phyloP scores from a whole-genome alignment of 1,140 invertebrate genomes.

The Reticulitermes speratus region DNA sequence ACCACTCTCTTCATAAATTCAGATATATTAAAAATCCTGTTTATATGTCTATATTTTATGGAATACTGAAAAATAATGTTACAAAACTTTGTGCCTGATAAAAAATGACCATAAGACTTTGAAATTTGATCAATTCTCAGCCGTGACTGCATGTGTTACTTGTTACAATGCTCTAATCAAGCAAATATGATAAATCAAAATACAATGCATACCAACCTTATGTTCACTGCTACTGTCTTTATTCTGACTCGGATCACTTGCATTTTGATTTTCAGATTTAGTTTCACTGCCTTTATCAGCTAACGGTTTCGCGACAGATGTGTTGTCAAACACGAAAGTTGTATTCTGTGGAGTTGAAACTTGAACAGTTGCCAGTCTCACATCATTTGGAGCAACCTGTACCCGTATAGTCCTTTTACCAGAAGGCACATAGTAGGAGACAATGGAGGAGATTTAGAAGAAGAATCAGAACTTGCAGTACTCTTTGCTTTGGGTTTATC shows the following conservation, averaged over 20 bases:
- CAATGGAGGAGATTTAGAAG: neutral
- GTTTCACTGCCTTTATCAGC: neutral
- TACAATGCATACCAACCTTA: too few species aligned
- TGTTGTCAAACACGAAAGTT: constrained; percentile 40
- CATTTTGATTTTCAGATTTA: neutral
- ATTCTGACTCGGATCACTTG: neutral
- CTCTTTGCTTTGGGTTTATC: constrained; percentile 1
- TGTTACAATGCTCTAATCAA: too few species aligned
- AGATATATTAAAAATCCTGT: too few species aligned
- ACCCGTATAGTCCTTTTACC: constrained; percentile 47
- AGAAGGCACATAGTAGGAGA: neutral
- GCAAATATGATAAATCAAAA: too few species aligned
- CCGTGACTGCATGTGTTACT: too few species aligned
- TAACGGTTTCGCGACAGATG: constrained; percentile 40
- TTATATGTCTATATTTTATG: too few species aligned
- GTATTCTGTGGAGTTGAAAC: constrained; percentile 47
- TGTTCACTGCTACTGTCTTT: neutral
- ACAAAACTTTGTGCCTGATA: too few species aligned
- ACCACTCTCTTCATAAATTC: too few species aligned
- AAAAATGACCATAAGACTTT: too few species aligned
- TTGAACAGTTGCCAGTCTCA: constrained; percentile 46
- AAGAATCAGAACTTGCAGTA: neutral
- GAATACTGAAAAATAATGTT: too few species aligned
- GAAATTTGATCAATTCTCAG: too few species aligned
- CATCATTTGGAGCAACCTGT: constrained; percentile 46